phyloP scores from a whole-genome alignment of 2,888 invertebrate species.

The Coleophora flavipennella region DNA sequence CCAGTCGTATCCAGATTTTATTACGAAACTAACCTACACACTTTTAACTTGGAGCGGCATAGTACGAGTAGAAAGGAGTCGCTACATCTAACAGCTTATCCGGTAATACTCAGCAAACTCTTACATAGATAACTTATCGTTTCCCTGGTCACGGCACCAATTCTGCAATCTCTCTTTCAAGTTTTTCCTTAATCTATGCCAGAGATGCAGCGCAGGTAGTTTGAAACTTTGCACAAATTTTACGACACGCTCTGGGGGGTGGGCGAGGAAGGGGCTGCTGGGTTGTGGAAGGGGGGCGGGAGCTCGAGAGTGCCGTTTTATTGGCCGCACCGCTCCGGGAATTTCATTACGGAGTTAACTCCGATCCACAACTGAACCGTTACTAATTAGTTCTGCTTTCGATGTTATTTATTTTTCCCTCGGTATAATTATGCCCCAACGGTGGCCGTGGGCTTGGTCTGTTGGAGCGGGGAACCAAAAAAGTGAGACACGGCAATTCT shows the following conservation, averaged over 20 bases:
- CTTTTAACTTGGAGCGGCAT: too few relatives aligned
- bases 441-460: neutral
- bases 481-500: too few relatives aligned
- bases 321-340: constrained; percentile 22
- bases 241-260: constrained; percentile 8
- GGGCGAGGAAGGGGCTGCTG: neutral
- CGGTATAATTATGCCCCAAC: constrained; percentile 23
- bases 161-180: too few relatives aligned
- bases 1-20: too few relatives aligned
- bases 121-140: too few relatives aligned
- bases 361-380: constrained; percentile 33
- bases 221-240: constrained; percentile 10
- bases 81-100: too few relatives aligned
- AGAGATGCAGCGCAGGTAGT: constrained; percentile 14
- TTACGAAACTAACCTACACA: too few relatives aligned
- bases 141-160: too few relatives aligned
- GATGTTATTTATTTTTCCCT: constrained; percentile 36
- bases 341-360: constrained; percentile 43
- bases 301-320: constrained; percentile 5
- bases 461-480: too few relatives aligned
- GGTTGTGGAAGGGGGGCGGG: constrained; percentile 3
- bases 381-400: constrained; percentile 36
- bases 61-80: too few relatives aligned
- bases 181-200: neutral
- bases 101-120: too few relatives aligned